Conservation (phyloP, 2,888 invertebrate genomes). For the Abrostola tripartita region DNA sequence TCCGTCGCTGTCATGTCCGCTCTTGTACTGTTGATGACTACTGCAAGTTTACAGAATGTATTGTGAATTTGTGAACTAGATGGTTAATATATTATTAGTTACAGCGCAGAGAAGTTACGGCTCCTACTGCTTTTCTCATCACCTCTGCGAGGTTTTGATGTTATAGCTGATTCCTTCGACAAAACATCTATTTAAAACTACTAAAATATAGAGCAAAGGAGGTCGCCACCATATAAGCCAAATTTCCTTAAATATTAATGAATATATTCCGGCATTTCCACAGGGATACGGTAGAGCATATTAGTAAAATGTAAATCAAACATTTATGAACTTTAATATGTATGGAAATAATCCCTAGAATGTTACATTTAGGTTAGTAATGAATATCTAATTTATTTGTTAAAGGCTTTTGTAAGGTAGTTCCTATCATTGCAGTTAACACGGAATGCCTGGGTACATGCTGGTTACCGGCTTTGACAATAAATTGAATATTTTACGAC, state of each 20-base stretch:
- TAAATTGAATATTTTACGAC: slow-evolving; percentile 73
- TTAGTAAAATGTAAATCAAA: slow-evolving; percentile 45
- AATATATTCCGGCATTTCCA: slow-evolving; percentile 38
- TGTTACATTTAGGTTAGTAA: slow-evolving; percentile 10
- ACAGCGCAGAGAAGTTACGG: neutral
- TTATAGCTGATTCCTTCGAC: too few species aligned
- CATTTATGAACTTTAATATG: slow-evolving; percentile 47
- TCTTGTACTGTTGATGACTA: neutral
- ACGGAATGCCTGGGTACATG: slow-evolving; percentile 37
- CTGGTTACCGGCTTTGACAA: slow-evolving; percentile 61
- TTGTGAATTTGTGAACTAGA: neutral
- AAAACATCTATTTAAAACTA: too few species aligned
- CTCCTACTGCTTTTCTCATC: too few species aligned
- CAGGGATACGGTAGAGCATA: slow-evolving; percentile 35
- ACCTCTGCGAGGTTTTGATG: too few species aligned
- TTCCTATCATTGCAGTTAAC: slow-evolving; percentile 34
- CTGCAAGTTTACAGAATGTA: neutral
- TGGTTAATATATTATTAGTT: neutral
- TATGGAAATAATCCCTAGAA: slow-evolving; percentile 47
- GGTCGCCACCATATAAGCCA: neutral
- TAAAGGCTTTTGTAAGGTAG: slow-evolving; percentile 16
- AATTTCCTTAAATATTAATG: slow-evolving; percentile 44
- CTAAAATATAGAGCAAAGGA: neutral
- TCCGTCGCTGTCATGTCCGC: neutral
- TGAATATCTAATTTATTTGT: slow-evolving; percentile 15